Percentiles rank a stretch among this genome's conserved stretches.
Conservation (phyloP, 1,140 invertebrate genomes). For the Drosophila subobscura region DNA sequence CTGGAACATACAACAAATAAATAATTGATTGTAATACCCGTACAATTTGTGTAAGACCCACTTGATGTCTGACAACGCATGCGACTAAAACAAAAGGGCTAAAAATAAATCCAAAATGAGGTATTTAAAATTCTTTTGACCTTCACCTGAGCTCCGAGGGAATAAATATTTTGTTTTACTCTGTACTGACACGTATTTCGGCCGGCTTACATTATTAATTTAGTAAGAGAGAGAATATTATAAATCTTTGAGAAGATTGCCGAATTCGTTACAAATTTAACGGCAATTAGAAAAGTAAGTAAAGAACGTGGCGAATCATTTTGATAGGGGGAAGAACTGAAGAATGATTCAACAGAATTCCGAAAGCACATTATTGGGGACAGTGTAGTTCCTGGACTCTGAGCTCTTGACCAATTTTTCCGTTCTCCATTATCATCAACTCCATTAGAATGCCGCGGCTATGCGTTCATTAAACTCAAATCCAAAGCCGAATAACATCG, state of each 20-base stretch:
- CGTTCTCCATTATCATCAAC: slow-evolving; percentile 35
- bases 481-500: slow-evolving; percentile 9
- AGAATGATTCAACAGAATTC: slow-evolving; percentile 53
- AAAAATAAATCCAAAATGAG: slow-evolving; percentile 55
- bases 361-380: slow-evolving; percentile 33
- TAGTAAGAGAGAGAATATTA: slow-evolving; percentile 5
- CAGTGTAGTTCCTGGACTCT: slow-evolving; percentile 36
- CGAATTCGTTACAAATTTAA: slow-evolving; percentile 63
- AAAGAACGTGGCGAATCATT: slow-evolving; percentile 33
- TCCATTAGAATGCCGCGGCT: slow-evolving; percentile 8
- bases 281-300: slow-evolving; percentile 68
- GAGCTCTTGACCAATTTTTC: slow-evolving; percentile 50
- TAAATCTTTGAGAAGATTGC: slow-evolving; percentile 20
- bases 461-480: slow-evolving; percentile 55
- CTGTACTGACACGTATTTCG: slow-evolving; percentile 45
- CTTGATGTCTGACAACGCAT: slow-evolving; percentile 28
- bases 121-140: slow-evolving; percentile 63
- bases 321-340: slow-evolving; percentile 4
- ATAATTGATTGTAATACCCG: slow-evolving; percentile 33
- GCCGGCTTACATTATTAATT: slow-evolving; percentile 6
- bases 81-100: slow-evolving; percentile 50
- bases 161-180: slow-evolving; percentile 19
- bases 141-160: slow-evolving; percentile 45
- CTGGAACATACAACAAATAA: slow-evolving; percentile 28
- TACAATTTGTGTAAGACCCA: slow-evolving; percentile 25